A percentile compares a stretch with the other conserved stretches of the same genome.
phyloP scores from a whole-genome alignment of 2,888 invertebrate genomes.

The Argyresthia albistria region DNA sequence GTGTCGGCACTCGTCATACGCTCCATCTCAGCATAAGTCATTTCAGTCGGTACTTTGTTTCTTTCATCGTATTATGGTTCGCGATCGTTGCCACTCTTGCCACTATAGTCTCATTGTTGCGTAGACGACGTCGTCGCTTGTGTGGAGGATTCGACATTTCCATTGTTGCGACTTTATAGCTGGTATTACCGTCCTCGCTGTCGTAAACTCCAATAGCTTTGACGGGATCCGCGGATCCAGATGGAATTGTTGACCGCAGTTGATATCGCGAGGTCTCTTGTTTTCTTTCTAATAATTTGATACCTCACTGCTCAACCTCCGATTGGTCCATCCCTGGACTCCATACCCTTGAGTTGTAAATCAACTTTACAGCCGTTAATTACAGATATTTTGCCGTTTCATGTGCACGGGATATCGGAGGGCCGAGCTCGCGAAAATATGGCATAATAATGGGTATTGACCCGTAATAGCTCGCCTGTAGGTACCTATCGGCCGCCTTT shows the following conservation, averaged over 20 bases:
- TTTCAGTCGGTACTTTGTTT: constrained; percentile 4
- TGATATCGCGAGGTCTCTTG: constrained; percentile 51
- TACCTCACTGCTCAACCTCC: constrained; percentile 23
- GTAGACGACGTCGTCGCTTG: constrained; percentile 60
- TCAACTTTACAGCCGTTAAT: constrained; percentile 73
- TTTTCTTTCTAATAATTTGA: constrained; percentile 72
- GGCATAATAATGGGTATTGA: constrained; percentile 72
- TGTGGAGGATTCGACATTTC: constrained; percentile 61
- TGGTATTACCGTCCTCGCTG: constrained; percentile 62
- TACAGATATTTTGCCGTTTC: constrained; percentile 70
- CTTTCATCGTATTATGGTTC: constrained; percentile 39
- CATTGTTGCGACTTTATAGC: constrained; percentile 70
- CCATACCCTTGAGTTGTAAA: constrained; percentile 62
- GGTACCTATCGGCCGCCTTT: constrained; percentile 67
- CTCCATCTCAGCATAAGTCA: constrained; percentile 5
- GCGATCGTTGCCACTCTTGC: constrained; percentile 63
- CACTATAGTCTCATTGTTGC: constrained; percentile 65
- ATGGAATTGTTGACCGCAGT: constrained; percentile 63
- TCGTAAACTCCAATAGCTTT: constrained; percentile 62
- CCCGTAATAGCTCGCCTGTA: constrained; percentile 66
- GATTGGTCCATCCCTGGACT: constrained; percentile 59
- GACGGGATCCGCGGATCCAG: constrained; percentile 46
- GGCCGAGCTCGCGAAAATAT: constrained; percentile 69
- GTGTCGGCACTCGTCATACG: constrained; percentile 12
- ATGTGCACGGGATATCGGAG: constrained; percentile 64